A percentile compares a stretch with the other conserved stretches of the same genome.
Evolutionary conservation across 2,113 vertebrate genomes (phyloP).

Genomic region (Pseudorectes ferrugineus): DNA sequence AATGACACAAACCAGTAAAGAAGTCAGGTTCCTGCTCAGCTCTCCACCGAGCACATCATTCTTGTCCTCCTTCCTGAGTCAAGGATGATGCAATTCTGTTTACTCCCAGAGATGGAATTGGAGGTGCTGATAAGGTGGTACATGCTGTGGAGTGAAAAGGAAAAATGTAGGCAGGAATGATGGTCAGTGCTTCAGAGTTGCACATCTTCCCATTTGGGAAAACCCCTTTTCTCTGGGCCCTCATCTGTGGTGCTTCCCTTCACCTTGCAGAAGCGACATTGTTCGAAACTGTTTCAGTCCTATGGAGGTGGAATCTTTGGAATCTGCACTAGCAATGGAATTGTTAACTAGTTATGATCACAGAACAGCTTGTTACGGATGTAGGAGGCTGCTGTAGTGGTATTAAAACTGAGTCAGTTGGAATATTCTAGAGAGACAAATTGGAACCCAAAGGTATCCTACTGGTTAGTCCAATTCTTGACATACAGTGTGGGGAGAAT

Average conservation of each 20-base stretch:
- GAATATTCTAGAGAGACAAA: neutral
- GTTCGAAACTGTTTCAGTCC: neutral
- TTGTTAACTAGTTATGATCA: neutral
- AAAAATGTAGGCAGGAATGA: neutral
- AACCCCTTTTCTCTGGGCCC: neutral
- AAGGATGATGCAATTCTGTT: neutral
- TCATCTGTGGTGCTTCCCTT: neutral
- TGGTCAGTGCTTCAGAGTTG: neutral
- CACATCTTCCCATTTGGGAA: neutral
- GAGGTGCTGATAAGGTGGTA: neutral
- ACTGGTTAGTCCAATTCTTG: neutral
- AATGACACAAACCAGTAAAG: neutral
- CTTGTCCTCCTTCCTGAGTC: neutral
- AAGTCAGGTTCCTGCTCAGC: neutral
- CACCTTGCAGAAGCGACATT: accelerated
- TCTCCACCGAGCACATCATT: neutral
- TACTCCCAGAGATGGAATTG: neutral
- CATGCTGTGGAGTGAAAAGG: neutral
- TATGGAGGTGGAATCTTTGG: neutral
- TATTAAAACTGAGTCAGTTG: neutral
- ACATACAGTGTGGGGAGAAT: neutral
- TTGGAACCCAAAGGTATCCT: neutral
- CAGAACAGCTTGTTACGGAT: neutral
- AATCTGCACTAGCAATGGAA: neutral
- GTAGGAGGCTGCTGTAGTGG: neutral